Evolutionary conservation across 2,113 vertebrate species (phyloP).

Genomic region (Clarias batrachus): DNA sequence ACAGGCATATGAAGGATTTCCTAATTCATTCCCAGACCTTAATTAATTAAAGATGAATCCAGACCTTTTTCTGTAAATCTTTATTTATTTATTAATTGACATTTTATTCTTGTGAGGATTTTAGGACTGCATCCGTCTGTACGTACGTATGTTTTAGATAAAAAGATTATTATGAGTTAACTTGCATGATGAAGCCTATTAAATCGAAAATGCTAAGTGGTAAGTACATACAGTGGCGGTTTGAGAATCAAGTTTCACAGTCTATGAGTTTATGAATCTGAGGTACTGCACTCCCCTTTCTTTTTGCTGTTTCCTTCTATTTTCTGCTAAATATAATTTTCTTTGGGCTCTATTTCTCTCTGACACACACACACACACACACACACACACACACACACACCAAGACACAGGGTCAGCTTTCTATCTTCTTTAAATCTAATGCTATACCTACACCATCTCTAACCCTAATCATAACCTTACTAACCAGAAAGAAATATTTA

Average conservation of each 20-base stretch:
- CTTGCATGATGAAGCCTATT: background rate
- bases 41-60: background rate
- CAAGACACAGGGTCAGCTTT: background rate
- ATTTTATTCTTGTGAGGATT: background rate
- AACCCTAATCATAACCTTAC: background rate
- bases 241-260: slow-evolving; percentile 10
- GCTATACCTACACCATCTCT: background rate
- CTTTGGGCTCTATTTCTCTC: background rate
- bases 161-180: background rate
- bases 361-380: background rate
- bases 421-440: background rate
- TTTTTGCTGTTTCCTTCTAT: background rate
- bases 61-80: background rate
- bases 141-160: background rate
- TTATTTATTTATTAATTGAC: background rate
- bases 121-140: background rate
- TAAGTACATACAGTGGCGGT: background rate
- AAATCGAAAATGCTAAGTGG: background rate
- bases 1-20: background rate
- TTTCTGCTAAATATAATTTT: background rate
- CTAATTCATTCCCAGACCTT: background rate
- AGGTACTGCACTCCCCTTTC: background rate
- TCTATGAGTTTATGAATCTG: background rate
- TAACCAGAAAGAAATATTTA: background rate
- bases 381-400: background rate